Evolutionary conservation across 2,113 vertebrate species (phyloP).

Genomic region (Chloropsis hardwickii): DNA sequence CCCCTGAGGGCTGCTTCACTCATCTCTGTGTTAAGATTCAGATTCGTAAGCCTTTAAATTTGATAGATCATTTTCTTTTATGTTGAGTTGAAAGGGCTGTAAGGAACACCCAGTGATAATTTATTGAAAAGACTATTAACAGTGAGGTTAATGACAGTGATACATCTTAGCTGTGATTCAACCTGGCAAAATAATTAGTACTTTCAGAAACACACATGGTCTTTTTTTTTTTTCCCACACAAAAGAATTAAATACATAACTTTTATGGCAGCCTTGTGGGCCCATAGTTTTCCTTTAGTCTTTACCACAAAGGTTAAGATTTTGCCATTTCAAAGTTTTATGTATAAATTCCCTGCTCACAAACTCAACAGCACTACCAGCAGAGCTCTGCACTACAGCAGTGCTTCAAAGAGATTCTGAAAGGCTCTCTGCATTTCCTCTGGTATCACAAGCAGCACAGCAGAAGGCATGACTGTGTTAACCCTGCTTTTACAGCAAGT

Average conservation of each 20-base stretch:
- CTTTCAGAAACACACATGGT: background rate
- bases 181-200: background rate
- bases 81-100: slow-evolving; percentile 7
- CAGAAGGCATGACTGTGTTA: background rate
- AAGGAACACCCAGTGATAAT: slow-evolving; percentile 8
- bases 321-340: background rate
- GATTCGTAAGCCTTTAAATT: background rate
- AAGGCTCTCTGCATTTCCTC: background rate
- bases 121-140: slow-evolving; percentile 34
- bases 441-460: background rate
- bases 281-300: background rate
- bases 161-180: background rate
- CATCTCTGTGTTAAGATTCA: background rate
- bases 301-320: background rate
- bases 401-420: background rate
- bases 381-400: background rate
- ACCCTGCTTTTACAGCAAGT: background rate
- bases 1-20: background rate
- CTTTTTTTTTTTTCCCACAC: background rate
- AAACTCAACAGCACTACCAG: background rate
- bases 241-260: background rate
- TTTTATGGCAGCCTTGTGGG: background rate
- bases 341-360: background rate
- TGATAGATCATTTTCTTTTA: slow-evolving; percentile 33
- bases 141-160: slow-evolving; percentile 1